Evolutionary conservation across 2,888 invertebrate genomes (phyloP).

Genomic region (Tipula unca): DNA sequence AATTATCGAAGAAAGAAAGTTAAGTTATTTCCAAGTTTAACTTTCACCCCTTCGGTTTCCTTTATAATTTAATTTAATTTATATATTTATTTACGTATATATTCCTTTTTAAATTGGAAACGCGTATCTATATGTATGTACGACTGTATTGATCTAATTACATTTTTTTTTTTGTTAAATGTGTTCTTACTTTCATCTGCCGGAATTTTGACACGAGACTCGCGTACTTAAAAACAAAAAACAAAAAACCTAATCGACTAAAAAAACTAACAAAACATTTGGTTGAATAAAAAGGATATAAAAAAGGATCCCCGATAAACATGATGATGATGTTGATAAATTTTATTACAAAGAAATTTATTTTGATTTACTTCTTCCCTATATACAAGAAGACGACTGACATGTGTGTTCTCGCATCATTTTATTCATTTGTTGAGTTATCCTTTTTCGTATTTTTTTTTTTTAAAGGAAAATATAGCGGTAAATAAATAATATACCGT

Average conservation of each 20-base stretch:
- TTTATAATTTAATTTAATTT: slow-evolving; percentile 8
- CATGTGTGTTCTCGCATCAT: background rate
- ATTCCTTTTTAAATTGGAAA: background rate
- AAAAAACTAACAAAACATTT: background rate
- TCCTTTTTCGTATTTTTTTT: background rate
- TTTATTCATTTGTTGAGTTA: background rate
- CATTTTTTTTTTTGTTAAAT: background rate
- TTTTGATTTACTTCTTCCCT: background rate
- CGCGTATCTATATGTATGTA: background rate
- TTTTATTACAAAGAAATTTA: slow-evolving; percentile 14
- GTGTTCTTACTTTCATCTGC: background rate
- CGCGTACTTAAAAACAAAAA: background rate
- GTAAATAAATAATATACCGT: background rate
- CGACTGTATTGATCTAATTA: background rate
- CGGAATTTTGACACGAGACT: slow-evolving; percentile 8
- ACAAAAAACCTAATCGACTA: background rate
- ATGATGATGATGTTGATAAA: slow-evolving; percentile 14
- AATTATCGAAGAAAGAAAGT: background rate
- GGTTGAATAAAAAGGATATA: slow-evolving; percentile 3
- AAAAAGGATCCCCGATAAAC: slow-evolving; percentile 2
- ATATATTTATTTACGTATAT: too few species aligned
- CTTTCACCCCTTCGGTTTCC: background rate
- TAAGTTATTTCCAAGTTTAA: background rate
- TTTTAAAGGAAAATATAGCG: background rate
- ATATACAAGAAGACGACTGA: background rate